Conservation (phyloP, 2,797 vertebrate species). For the Ambastaia sidthimunki region DNA sequence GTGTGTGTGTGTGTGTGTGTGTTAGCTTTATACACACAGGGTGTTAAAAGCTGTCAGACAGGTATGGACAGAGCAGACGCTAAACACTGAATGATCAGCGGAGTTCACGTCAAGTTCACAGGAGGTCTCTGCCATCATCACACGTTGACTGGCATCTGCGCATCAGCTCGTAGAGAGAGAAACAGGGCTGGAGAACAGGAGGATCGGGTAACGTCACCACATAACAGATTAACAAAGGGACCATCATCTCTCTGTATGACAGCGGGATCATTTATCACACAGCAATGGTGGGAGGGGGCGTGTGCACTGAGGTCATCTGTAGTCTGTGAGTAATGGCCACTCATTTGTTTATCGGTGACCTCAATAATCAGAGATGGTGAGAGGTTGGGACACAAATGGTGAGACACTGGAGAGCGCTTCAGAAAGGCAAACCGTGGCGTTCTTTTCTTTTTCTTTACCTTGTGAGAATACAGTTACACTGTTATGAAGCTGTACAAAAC, state of each 20-base stretch:
- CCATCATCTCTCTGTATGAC: constrained; percentile 55
- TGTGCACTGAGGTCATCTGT: constrained; percentile 55
- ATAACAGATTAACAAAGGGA: constrained; percentile 55
- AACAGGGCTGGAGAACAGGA: constrained; percentile 30
- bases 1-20: constrained; percentile 48
- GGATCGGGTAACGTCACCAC: constrained; percentile 52
- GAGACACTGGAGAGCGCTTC: constrained; percentile 35
- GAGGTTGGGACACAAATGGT: constrained; percentile 50
- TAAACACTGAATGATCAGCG: constrained; percentile 77
- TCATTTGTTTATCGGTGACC: constrained; percentile 54
- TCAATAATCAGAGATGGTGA: constrained; percentile 50
- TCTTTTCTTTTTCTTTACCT: constrained; percentile 23
- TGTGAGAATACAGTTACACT: constrained; percentile 24
- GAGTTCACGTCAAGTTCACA: constrained; percentile 80
- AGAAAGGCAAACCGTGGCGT: constrained; percentile 5
- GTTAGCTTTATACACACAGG: constrained; percentile 57
- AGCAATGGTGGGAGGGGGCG: constrained; percentile 44
- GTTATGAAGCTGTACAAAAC: constrained; percentile 39
- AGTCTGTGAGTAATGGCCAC: constrained; percentile 54
- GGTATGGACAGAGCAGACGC: constrained; percentile 73
- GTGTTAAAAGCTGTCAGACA: constrained; percentile 77
- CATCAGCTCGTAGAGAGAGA: constrained; percentile 45
- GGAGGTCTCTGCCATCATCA: constrained; percentile 77
- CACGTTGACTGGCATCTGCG: constrained; percentile 79
- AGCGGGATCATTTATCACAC: constrained; percentile 56